Evolutionary conservation across 1,140 invertebrate genomes (phyloP), one percentile per base, ranked within the genome.

Genomic region (Asobara japonica): DNA sequence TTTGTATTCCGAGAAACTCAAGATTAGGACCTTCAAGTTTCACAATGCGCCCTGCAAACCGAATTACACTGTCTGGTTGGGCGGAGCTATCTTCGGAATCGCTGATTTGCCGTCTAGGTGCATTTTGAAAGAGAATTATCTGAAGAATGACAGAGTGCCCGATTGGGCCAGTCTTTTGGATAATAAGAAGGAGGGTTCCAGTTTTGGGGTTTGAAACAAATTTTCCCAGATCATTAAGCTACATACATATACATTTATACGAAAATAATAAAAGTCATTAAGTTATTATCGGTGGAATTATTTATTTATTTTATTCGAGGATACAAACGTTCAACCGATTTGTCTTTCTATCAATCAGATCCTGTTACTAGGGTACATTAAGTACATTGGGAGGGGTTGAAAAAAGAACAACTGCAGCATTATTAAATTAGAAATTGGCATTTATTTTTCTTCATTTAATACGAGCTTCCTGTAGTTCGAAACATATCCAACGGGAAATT

Each of bases 31-130:
- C n/a, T 94, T 96, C 77, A 93, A 92, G 82, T 94, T 96, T 80
- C 95, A 96, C 80, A 88, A 88, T 11, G 87, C 92, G 20, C 95
- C 95, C 5, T 91, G 91, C 41, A 94, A 95, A 81, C 91, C 94
- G 65, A 97, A 97, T 87, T 97, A 93, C 81, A 91, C 92, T 5
- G 90, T 92, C 27, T 97, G 96, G 96, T 85, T 96, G 10, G 95
- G 95, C 82, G 94, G 95, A 66, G 92, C 96, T 13, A 91, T 98
- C 73, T 93, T 95, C 83, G 94, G 94, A 4, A 92, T 93, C 7
- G 93, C 95, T 6, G 95, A 97, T 86, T 90, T 93, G 22, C 89
- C 89, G 61, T 90, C 91, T 61, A 89, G 94, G 45, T 94, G 92
- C 3, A 78, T 96, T 18, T 90, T 91, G 0, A 92, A 93, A 79